Evolutionary conservation across 1,140 invertebrate genomes (phyloP).

Genomic region (Anoplophora glabripennis): DNA sequence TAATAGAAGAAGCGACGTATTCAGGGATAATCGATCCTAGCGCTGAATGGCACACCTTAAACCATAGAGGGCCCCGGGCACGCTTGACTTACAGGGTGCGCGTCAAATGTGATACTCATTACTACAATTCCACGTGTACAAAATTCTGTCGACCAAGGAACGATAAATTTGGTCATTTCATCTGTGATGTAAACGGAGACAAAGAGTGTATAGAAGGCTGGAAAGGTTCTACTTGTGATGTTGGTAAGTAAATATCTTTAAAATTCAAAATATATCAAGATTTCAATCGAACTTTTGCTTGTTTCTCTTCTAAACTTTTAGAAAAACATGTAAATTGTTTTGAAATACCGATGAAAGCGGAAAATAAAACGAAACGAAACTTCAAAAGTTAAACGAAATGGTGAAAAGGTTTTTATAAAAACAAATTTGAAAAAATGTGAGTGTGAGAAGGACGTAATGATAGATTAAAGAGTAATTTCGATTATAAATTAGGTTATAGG

Average conservation of each 20-base stretch:
- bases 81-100: slow-evolving; percentile 83
- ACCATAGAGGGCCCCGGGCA: slow-evolving; percentile 71
- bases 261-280: slow-evolving; percentile 1
- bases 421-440: too few species aligned
- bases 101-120: slow-evolving; percentile 85
- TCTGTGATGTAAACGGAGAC: slow-evolving; percentile 82
- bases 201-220: slow-evolving; percentile 90
- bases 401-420: too few species aligned
- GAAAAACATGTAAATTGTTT: too few species aligned
- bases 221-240: slow-evolving; percentile 90
- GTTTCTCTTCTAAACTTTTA: too few species aligned
- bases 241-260: slow-evolving; percentile 58
- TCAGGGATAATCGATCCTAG: slow-evolving; percentile 86
- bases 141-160: slow-evolving; percentile 88
- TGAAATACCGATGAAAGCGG: too few species aligned
- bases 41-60: slow-evolving; percentile 85
- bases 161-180: slow-evolving; percentile 93
- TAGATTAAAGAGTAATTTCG: too few species aligned
- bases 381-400: too few species aligned
- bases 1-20: slow-evolving; percentile 86
- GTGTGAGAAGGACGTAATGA: too few species aligned
- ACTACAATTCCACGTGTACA: slow-evolving; percentile 93
- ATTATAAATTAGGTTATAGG: too few species aligned
- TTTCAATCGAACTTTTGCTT: too few species aligned
- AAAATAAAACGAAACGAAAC: too few species aligned